Base-by-base conservation (phyloP, 2,113 vertebrate genomes). In the Willisornis vidua region DNA sequence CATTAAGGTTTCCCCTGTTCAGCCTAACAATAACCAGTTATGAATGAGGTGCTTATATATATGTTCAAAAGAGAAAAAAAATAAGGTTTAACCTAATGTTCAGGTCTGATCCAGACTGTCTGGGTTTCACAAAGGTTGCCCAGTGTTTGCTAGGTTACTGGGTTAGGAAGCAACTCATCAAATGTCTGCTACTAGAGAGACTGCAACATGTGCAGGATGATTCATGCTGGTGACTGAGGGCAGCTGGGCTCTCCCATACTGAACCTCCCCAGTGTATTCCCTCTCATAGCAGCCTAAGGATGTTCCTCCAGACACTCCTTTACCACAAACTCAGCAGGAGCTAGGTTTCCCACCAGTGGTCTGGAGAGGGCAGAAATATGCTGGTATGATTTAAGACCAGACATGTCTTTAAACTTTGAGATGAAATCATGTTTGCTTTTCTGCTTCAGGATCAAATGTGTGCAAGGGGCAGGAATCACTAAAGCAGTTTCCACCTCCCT, bases 211-310 rank as follows among this genome's bases (percentile, higher is more conserved):
- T 93, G 59, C 59, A 29, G 63, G 39, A 77, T 70, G 67, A 76
- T 41, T 94, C 70, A 78, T 0, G 2, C 43, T 12, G 45, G 6
- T 19, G 24, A 13, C 31, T 41, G 49, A 31, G 67, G 58, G 18
- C 1, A 15, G 54, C 68, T 49, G 46, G 25, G 23, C 10, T 81
- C 20, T 78, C 54, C 49, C 25, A 58, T 58, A 35, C 72, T 81
- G 33, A 61, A 48, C 14, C 11, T 67, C 26, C 31, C 28, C 62
- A 58, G 70, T 48, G 28, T 17, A 8, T 45, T 81, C 24, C 31
- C 20, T 82, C 18, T 13, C 46, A 80, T 2, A 71, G 3, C 46
- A 90, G 37, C 12, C 0, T 0, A 59, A 77, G 65, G 55, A 63
- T 2, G 0, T 46, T 88, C 66, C 31, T 80, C 23, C 48, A 78